A percentile compares a stretch with the other conserved stretches of the same genome.
Evolutionary conservation across 2,888 invertebrate species (phyloP).

Genomic region (Troides oblongomaculatus): DNA sequence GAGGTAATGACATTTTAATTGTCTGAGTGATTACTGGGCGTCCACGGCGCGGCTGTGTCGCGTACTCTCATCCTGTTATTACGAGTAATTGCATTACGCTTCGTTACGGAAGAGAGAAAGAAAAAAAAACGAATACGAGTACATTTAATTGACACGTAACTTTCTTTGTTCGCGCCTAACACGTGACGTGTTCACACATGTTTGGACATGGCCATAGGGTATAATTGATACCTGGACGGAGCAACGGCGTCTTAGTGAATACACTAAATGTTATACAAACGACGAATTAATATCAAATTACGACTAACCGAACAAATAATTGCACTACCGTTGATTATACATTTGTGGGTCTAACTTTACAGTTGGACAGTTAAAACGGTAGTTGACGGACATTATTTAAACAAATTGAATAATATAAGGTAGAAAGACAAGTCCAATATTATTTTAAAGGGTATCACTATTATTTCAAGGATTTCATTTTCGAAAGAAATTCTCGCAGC

Average conservation of each 20-base stretch:
- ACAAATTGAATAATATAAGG: background rate
- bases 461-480: too few species aligned
- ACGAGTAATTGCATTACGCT: constrained; percentile 79
- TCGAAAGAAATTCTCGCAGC: too few species aligned
- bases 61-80: constrained; percentile 77
- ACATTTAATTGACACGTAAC: constrained; percentile 74
- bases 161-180: constrained; percentile 72
- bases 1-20: constrained; percentile 79
- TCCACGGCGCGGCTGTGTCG: constrained; percentile 59
- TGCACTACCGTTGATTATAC: background rate
- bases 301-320: background rate
- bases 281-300: constrained; percentile 2
- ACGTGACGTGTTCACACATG: constrained; percentile 61
- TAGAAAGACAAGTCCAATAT: too few species aligned
- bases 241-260: constrained; percentile 2
- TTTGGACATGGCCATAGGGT: constrained; percentile 10
- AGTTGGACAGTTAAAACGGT: background rate
- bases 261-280: constrained; percentile 1
- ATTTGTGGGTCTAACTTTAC: background rate
- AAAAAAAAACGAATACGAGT: constrained; percentile 56
- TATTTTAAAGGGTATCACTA: too few species aligned
- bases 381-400: background rate
- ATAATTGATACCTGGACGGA: constrained; percentile 14
- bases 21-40: constrained; percentile 70
- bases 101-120: constrained; percentile 64